These are phyloP conservation scores for Leiothrix lutea DNA, from an alignment of 2,113 vertebrate species.

Conservation along the genomic window DNA sequence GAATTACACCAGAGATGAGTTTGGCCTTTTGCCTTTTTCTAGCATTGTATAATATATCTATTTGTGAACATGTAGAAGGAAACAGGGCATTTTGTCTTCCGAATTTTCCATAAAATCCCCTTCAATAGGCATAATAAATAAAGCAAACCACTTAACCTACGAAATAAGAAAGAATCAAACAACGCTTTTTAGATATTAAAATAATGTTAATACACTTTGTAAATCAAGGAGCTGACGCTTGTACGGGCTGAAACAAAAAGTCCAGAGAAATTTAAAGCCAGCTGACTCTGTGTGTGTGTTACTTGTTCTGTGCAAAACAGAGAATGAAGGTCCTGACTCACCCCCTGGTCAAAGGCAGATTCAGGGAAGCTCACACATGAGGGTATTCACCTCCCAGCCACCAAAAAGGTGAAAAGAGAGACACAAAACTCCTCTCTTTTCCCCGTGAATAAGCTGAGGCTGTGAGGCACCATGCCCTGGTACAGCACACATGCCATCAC, in stretches of 20 bases:
- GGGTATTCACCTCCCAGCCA: neutral
- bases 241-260: conserved; percentile 21
- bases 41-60: conserved; percentile 57
- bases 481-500: neutral
- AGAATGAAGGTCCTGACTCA: conserved; percentile 55
- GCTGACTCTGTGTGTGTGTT: neutral
- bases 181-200: conserved; percentile 17
- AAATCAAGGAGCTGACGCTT: conserved; percentile 45
- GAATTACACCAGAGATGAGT: conserved; percentile 62
- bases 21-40: conserved; percentile 58
- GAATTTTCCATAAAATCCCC: conserved; percentile 26
- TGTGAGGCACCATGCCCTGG: neutral
- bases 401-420: neutral
- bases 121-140: conserved; percentile 40
- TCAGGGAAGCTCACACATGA: conserved; percentile 2
- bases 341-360: conserved; percentile 26
- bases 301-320: neutral
- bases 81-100: conserved; percentile 26
- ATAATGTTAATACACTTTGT: conserved; percentile 42
- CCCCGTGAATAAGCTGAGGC: neutral
- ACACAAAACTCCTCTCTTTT: neutral
- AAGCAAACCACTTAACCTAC: conserved; percentile 31
- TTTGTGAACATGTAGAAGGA: conserved; percentile 40
- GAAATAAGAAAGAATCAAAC: conserved; percentile 19
- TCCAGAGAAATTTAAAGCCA: conserved; percentile 48